Evolutionary conservation across 2,113 vertebrate genomes (phyloP).

Genomic region (Eolophus roseicapilla): DNA sequence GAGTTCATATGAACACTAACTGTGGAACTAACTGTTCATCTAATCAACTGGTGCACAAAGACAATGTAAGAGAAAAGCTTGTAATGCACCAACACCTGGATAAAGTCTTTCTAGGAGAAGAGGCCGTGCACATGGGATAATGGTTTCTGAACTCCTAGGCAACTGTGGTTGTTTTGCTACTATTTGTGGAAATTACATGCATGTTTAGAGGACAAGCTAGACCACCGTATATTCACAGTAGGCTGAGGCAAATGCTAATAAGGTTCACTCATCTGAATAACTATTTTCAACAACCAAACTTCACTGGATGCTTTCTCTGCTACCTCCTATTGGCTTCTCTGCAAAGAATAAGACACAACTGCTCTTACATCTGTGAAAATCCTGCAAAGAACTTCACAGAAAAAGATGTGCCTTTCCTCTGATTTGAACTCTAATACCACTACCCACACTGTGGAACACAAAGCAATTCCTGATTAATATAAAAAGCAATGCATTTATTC

Average conservation of each 20-base stretch:
- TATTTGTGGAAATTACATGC: slow-evolving; percentile 66
- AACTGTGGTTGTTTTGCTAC: slow-evolving; percentile 36
- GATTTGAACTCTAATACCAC: neutral
- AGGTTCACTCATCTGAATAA: slow-evolving; percentile 37
- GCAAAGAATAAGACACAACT: slow-evolving; percentile 23
- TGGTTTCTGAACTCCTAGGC: neutral
- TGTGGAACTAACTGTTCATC: neutral
- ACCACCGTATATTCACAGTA: slow-evolving; percentile 36
- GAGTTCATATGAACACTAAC: neutral
- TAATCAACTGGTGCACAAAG: neutral
- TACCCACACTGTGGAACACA: neutral
- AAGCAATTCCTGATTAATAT: slow-evolving; percentile 45
- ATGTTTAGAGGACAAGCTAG: slow-evolving; percentile 41
- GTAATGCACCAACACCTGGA: neutral
- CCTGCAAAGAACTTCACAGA: slow-evolving; percentile 4
- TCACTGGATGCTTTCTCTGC: neutral
- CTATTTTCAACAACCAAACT: neutral
- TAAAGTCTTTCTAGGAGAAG: neutral
- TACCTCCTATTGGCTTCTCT: neutral
- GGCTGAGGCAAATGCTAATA: slow-evolving; percentile 56
- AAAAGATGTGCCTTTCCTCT: neutral
- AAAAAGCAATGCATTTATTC: slow-evolving; percentile 26
- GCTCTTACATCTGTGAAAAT: neutral
- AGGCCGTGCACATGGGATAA: neutral
- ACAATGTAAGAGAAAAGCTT: neutral